Percentiles rank a stretch among this genome's conserved stretches.
Conservation (phyloP, 2,113 vertebrate genomes). For the Psilopsiagon aymara region DNA sequence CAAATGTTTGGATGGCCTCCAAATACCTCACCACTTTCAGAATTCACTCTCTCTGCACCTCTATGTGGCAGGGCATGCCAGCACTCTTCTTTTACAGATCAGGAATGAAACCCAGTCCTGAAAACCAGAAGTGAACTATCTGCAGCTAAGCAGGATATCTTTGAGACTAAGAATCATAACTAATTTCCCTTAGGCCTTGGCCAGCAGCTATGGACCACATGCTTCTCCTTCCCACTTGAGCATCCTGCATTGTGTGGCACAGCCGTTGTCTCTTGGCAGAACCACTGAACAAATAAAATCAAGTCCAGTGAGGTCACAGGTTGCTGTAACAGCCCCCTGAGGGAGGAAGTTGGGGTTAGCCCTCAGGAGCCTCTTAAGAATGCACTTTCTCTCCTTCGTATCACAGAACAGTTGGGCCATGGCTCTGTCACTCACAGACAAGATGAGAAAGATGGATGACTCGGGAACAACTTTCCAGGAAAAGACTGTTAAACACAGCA, state of each 20-base stretch:
- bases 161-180: not conserved
- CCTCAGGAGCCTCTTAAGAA: not conserved
- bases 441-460: not conserved
- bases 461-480: not conserved
- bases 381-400: not conserved
- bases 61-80: not conserved
- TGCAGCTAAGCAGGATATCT: not conserved
- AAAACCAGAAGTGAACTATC: not conserved
- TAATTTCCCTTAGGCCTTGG: not conserved
- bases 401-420: not conserved
- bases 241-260: not conserved
- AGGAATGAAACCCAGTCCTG: not conserved
- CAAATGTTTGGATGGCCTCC: not conserved
- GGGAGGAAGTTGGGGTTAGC: not conserved
- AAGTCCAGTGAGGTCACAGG: not conserved
- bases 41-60: not conserved
- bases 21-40: not conserved
- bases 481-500: not conserved
- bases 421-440: not conserved
- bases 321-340: not conserved
- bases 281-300: slow-evolving; percentile 6
- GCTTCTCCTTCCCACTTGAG: not conserved
- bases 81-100: not conserved
- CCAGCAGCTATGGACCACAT: not conserved
- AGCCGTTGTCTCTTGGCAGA: slow-evolving; percentile 4